Percentiles rank a stretch among this genome's conserved stretches.
These are phyloP conservation scores for Tinea pellionella DNA, from an alignment of 2,888 invertebrate genomes.

Conservation along the genomic window DNA sequence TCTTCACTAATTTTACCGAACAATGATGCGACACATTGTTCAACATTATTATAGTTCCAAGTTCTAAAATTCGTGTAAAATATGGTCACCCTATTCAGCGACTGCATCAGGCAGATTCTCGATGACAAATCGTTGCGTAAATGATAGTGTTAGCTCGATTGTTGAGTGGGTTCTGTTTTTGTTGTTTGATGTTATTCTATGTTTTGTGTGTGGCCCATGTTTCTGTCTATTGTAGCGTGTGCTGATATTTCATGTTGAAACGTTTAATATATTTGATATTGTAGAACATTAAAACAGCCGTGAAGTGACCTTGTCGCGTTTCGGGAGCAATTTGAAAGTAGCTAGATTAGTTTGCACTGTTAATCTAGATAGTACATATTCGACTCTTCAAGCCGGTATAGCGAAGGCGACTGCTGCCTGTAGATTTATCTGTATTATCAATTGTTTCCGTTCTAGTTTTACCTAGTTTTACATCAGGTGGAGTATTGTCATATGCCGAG, in stretches of 20 bases:
- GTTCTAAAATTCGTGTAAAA: not conserved
- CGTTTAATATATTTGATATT: not conserved
- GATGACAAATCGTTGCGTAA: conserved; percentile 66
- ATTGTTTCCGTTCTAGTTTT: too few species aligned
- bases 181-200: conserved; percentile 46
- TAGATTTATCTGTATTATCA: too few species aligned
- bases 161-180: conserved; percentile 50
- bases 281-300: too few species aligned
- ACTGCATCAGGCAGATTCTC: conserved; percentile 31
- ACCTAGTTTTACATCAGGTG: too few species aligned
- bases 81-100: not conserved
- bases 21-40: not conserved
- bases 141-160: conserved; percentile 60
- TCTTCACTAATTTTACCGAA: not conserved
- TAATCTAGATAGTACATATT: too few species aligned
- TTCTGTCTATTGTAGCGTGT: conserved; percentile 28
- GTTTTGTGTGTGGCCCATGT: conserved; percentile 26
- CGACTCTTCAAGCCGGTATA: too few species aligned
- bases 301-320: too few species aligned
- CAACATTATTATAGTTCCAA: not conserved
- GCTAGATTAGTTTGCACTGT: too few species aligned
- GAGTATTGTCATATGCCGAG: too few species aligned
- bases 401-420: too few species aligned
- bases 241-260: not conserved
- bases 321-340: too few species aligned